Conservation (phyloP, 2,888 invertebrate genomes). For the Galerucella pusilla region DNA sequence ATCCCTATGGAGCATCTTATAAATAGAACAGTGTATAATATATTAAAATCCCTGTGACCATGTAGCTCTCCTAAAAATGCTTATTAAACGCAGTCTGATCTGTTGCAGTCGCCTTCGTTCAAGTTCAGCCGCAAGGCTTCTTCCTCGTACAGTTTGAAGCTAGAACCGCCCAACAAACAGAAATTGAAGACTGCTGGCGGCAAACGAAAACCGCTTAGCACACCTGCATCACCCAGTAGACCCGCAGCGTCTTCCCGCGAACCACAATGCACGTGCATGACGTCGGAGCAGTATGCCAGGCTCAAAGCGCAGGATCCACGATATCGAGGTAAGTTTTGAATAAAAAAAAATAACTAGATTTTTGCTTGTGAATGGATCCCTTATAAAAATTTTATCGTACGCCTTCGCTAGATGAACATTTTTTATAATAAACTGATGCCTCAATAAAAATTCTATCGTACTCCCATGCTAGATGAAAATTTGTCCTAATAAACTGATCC, state of each 20-base stretch:
- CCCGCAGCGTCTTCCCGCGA: constrained; percentile 73
- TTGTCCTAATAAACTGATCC: too few species aligned
- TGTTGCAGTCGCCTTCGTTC: constrained; percentile 95
- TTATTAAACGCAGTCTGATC: constrained; percentile 69
- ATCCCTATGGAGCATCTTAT: too few species aligned
- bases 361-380: too few species aligned
- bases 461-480: too few species aligned
- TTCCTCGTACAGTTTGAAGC: constrained; percentile 94
- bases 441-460: too few species aligned
- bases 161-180: constrained; percentile 89
- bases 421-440: too few species aligned
- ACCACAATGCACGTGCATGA: constrained; percentile 96
- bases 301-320: constrained; percentile 86
- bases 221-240: constrained; percentile 90
- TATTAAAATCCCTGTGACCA: not conserved
- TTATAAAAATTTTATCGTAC: too few species aligned
- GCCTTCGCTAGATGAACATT: too few species aligned
- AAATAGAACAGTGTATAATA: too few species aligned
- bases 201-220: constrained; percentile 80
- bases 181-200: constrained; percentile 84
- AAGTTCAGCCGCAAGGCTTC: constrained; percentile 98
- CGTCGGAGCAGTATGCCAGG: constrained; percentile 90
- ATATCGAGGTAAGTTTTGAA: constrained; percentile 71
- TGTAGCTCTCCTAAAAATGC: constrained; percentile 54
- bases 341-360: not conserved